A percentile compares a stretch with the other conserved stretches of the same genome.
These are phyloP conservation scores for Xyliphius kryptos DNA, from an alignment of 2,113 vertebrate species.

Conservation along the genomic window DNA sequence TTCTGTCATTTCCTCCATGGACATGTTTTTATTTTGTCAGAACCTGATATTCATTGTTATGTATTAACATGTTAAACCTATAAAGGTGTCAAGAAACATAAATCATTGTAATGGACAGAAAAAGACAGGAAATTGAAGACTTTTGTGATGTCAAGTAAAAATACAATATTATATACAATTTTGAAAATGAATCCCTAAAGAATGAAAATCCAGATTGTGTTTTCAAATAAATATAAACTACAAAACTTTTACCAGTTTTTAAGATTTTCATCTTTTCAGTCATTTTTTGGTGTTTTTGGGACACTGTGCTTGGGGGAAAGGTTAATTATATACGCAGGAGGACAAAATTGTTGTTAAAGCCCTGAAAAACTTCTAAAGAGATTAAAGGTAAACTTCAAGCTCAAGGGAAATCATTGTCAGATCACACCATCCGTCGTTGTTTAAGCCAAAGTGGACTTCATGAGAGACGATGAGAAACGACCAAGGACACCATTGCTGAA, in stretches of 20 bases:
- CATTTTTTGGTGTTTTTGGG: background rate
- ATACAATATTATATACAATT: conserved; percentile 64
- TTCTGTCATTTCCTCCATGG: conserved; percentile 60
- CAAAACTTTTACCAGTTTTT: conserved; percentile 37
- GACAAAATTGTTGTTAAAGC: too few species aligned
- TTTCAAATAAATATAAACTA: conserved; percentile 72
- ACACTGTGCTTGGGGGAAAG: background rate
- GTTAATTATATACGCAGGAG: too few species aligned
- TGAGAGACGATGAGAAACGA: too few species aligned
- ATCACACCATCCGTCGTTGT: too few species aligned
- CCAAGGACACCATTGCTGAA: too few species aligned
- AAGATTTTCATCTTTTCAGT: background rate
- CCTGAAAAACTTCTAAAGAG: too few species aligned
- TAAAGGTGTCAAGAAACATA: conserved; percentile 68
- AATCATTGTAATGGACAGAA: conserved; percentile 61
- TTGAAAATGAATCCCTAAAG: conserved; percentile 60
- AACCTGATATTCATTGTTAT: conserved; percentile 47
- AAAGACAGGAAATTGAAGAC: conserved; percentile 57
- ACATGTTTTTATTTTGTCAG: conserved; percentile 52
- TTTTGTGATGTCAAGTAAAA: conserved; percentile 68
- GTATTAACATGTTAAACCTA: conserved; percentile 60
- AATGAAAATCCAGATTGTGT: conserved; percentile 61
- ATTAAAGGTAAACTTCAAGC: too few species aligned
- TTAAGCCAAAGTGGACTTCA: too few species aligned
- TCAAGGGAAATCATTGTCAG: too few species aligned